Evolutionary conservation across 2,797 vertebrate species (phyloP), one percentile per base, ranked within the genome.

Genomic region (Nasua narica): DNA sequence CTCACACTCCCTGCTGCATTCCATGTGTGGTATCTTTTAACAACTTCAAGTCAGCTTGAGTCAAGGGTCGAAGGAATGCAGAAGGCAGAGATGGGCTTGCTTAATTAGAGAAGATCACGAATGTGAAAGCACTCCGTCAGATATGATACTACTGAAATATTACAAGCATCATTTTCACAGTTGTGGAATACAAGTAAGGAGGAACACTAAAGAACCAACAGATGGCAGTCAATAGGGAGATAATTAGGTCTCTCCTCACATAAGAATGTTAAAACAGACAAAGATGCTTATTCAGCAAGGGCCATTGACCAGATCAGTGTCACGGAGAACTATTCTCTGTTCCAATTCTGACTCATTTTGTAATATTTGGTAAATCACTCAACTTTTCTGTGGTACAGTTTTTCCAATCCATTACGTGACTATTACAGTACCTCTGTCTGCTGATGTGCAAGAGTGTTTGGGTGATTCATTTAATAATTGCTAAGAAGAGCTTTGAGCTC

Each of bases 341-440:
- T 88, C 18, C 40, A 52, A 92, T 93, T 40, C 60, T 95, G 60
- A 48, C 19, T 95, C 23, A 37, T 94, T 92, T 69, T 92, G 35
- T 29, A 94, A 46, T 95, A 89, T 96, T 96, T 95, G 40, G 86
- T 90, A 84, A 90, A 89, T 88, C 62, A 84, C 50, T 93, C 91
- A 91, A 27, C 52, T 86, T 96, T 96, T 89, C 85, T 96, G 78
- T 1, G 0, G 43, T 76, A 6, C 54, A 88, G 37, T 37, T 96
- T 96, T 96, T 89, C 82, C 91, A 95, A 29, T 48, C 72, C 52
- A 89, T 95, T 86, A 86, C 23, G 50, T 95, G 85, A 90, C 29
- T 86, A 29, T 88, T 94, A 94, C 11, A 54, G 77, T 48, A 56
- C 11, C 6, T 85, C 35, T 86, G 15, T 25, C 56, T 87, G 32